A percentile compares a stretch with the other conserved stretches of the same genome.
phyloP scores from a whole-genome alignment of 1,140 invertebrate genomes.

The Sitobion miscanthi region DNA sequence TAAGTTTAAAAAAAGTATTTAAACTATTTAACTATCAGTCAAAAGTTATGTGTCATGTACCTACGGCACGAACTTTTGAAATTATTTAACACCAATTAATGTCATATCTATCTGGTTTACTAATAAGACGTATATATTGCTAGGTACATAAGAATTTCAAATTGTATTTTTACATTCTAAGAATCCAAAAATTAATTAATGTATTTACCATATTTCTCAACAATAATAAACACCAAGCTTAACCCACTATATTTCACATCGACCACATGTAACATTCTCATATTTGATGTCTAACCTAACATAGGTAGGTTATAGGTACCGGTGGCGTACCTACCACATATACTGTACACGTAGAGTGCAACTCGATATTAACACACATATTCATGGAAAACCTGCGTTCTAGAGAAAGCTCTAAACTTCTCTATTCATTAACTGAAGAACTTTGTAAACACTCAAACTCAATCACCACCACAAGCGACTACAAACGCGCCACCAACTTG shows the following conservation, averaged over 20 bases:
- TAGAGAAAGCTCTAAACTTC: background rate
- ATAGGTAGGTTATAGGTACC: background rate
- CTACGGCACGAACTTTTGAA: background rate
- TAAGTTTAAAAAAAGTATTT: background rate
- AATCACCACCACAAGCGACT: background rate
- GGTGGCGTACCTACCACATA: background rate
- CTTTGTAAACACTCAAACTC: background rate
- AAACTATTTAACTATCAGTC: background rate
- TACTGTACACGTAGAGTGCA: background rate
- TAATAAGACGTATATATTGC: too few species aligned
- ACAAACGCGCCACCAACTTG: background rate
- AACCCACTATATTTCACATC: background rate
- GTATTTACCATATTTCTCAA: background rate
- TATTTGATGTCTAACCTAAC: background rate
- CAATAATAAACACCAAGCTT: background rate
- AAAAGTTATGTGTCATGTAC: background rate
- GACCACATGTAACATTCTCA: background rate
- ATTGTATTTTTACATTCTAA: background rate
- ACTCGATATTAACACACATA: background rate
- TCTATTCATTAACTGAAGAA: background rate
- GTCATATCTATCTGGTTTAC: background rate
- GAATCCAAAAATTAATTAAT: background rate
- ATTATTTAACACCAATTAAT: background rate
- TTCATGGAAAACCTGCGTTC: background rate
- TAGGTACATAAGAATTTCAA: background rate